Evolutionary conservation across 2,113 vertebrate genomes (phyloP).

Genomic region (Cryptoleucopteryx plumbea): DNA sequence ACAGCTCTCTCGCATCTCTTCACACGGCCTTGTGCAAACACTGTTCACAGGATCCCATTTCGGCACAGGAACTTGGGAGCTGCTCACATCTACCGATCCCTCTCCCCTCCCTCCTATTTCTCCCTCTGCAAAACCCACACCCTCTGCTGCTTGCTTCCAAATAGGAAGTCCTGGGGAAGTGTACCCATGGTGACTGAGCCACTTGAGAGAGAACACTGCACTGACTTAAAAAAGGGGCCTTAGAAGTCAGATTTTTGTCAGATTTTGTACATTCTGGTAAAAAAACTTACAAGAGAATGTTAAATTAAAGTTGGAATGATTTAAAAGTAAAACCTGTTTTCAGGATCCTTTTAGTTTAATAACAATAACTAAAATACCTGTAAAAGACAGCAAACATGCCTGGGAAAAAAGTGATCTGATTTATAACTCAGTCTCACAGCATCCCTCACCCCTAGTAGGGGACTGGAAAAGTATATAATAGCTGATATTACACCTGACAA

Average conservation of each 20-base stretch:
- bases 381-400: background rate
- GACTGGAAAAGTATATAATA: background rate
- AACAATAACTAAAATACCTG: background rate
- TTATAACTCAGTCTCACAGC: background rate
- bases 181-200: background rate
- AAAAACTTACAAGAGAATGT: background rate
- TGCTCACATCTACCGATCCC: background rate
- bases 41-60: background rate
- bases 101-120: background rate
- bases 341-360: background rate
- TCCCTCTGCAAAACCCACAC: background rate
- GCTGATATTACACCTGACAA: background rate
- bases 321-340: background rate
- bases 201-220: background rate
- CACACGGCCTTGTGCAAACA: background rate
- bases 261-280: background rate
- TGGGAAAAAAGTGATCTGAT: background rate
- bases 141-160: background rate
- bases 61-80: background rate
- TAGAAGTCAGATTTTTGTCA: background rate
- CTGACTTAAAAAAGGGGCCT: background rate
- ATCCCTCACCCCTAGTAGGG: background rate
- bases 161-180: background rate
- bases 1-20: background rate
- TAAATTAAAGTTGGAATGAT: background rate